phyloP scores from a whole-genome alignment of 92 coral and sea anemone genomes.

The Paramuricea clavata region DNA sequence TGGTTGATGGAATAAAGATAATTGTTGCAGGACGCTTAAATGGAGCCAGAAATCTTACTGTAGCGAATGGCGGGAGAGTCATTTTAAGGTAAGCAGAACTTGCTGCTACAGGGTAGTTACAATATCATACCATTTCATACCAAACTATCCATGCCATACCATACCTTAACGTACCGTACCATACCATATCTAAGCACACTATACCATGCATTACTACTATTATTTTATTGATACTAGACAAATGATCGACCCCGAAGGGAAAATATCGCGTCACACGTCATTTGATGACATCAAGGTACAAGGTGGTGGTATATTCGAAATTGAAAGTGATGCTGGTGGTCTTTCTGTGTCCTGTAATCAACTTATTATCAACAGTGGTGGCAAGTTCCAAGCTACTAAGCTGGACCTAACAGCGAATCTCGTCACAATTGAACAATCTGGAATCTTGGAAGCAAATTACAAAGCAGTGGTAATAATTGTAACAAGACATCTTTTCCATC shows the following conservation, averaged over 20 bases:
- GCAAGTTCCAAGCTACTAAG: conserved; percentile 81
- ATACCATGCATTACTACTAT: not conserved
- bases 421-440: conserved; percentile 93
- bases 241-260: conserved; percentile 84
- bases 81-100: not conserved
- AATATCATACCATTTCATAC: not conserved
- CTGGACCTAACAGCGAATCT: conserved; percentile 72
- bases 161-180: not conserved
- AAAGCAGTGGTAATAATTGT: conserved; percentile 44
- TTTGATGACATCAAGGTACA: conserved; percentile 85
- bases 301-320: conserved; percentile 94
- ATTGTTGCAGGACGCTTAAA: conserved; percentile 93
- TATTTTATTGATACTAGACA: conserved; percentile 58
- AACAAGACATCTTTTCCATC: no score
- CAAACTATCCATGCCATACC: not conserved
- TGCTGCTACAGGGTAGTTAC: not conserved
- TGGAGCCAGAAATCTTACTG: conserved; percentile 97
- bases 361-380: conserved; percentile 91
- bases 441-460: conserved; percentile 78
- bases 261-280: conserved; percentile 71
- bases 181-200: not conserved
- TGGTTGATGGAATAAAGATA: conserved; percentile 90
- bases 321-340: conserved; percentile 87
- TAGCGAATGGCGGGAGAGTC: conserved; percentile 91
- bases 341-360: conserved; percentile 79